Conservation (phyloP, 2,888 invertebrate genomes). For the Mayetiola destructor region DNA sequence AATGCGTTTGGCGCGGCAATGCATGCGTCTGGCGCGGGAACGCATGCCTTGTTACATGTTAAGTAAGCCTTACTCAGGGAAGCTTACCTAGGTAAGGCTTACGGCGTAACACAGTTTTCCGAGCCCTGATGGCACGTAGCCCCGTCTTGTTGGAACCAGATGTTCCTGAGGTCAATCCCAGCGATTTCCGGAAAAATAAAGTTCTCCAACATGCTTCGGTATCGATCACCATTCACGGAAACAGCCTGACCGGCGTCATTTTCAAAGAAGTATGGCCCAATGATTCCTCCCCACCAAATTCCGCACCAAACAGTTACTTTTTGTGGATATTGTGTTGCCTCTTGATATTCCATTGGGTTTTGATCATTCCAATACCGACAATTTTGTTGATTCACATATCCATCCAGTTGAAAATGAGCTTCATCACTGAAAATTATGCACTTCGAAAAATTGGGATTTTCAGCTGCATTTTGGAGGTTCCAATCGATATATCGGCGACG, state of each 20-base stretch:
- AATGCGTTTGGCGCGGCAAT: too few species aligned
- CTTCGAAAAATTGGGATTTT: not conserved
- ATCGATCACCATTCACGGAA: constrained; percentile 11
- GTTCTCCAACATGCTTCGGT: not conserved
- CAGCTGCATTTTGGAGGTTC: not conserved
- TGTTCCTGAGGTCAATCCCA: not conserved
- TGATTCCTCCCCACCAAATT: not conserved
- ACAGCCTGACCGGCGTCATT: not conserved
- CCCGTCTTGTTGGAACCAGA: constrained; percentile 15
- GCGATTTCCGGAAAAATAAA: not conserved
- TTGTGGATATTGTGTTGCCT: not conserved
- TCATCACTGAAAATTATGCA: not conserved
- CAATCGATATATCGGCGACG: constrained; percentile 12
- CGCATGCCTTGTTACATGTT: too few species aligned
- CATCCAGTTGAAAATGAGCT: constrained; percentile 6
- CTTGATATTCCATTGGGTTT: not conserved
- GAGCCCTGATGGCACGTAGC: constrained; percentile 14
- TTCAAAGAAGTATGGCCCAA: constrained; percentile 1
- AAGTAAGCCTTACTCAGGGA: too few species aligned
- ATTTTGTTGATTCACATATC: constrained; percentile 6
- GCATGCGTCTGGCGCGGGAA: too few species aligned
- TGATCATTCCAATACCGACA: not conserved
- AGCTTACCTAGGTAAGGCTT: too few species aligned
- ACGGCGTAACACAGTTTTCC: too few species aligned
- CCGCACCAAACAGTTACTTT: constrained; percentile 2